Conservation (phyloP, 2,113 vertebrate species). For the Peromyscus maniculatus region DNA sequence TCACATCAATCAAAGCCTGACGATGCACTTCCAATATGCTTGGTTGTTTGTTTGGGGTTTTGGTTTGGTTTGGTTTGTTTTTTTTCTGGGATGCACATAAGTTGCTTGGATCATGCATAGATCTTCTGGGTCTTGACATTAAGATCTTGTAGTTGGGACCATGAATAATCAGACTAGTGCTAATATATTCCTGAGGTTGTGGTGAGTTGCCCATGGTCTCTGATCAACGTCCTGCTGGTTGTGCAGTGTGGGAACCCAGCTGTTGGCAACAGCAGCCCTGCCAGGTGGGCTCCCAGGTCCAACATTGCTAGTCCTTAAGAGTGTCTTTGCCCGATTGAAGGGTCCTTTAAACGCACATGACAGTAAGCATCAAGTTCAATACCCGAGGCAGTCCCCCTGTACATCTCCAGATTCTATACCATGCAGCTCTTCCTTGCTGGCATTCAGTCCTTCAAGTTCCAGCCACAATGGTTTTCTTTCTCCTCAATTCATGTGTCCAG, state of each 20-base stretch:
- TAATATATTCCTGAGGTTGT: too few relatives aligned
- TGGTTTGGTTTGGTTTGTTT: background rate
- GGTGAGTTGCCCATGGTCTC: background rate
- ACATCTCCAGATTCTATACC: accelerated
- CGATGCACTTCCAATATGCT: background rate
- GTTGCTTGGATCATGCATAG: background rate
- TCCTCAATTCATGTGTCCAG: background rate
- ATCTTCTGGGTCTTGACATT: background rate
- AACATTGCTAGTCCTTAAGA: background rate
- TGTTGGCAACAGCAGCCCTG: background rate
- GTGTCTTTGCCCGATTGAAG: background rate
- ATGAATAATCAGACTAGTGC: background rate
- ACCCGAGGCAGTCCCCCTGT: accelerated
- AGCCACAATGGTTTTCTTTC: background rate
- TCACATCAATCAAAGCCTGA: background rate
- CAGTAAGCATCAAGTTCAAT: accelerated
- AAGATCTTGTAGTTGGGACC: background rate
- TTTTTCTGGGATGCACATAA: background rate
- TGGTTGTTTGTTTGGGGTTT: background rate
- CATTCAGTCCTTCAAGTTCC: background rate
- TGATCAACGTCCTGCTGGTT: background rate
- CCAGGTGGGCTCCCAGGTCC: too few relatives aligned
- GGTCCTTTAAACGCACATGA: background rate
- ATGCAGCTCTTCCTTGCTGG: background rate
- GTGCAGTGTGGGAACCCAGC: background rate